Conservation (phyloP, 2,113 vertebrate species). For the Chloropsis cyanopogon region DNA sequence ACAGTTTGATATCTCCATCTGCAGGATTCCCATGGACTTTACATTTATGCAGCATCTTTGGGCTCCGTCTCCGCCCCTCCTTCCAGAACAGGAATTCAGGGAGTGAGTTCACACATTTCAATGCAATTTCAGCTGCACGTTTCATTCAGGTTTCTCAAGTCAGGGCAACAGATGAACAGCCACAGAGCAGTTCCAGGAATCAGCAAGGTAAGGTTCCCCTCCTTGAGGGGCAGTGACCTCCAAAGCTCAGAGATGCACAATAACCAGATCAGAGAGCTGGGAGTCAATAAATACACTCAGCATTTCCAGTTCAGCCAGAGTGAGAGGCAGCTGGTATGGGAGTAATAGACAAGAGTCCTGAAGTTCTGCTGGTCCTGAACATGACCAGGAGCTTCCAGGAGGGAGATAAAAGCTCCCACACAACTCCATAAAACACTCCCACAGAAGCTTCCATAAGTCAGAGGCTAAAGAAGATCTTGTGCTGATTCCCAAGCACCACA, state of each 20-base stretch:
- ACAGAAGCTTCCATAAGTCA: accelerated
- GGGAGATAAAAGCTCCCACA: neutral
- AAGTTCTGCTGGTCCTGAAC: neutral
- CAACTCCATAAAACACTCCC: neutral
- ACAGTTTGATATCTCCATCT: neutral
- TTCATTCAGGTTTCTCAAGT: neutral
- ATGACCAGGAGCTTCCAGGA: neutral
- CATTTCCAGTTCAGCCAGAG: neutral
- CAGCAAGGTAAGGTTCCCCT: neutral
- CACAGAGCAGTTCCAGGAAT: neutral
- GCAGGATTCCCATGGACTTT: neutral
- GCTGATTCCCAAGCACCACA: neutral
- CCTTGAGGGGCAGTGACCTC: neutral
- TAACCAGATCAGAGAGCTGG: neutral
- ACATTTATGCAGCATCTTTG: neutral
- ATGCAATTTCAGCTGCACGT: neutral
- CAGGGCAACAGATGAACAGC: neutral
- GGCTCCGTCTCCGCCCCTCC: neutral
- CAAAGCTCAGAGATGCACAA: neutral
- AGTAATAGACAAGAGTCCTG: neutral
- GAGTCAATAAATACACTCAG: neutral
- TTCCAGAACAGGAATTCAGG: neutral
- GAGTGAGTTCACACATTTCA: neutral
- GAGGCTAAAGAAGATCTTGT: neutral
- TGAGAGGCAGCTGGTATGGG: neutral